Base-by-base conservation (phyloP, 1,140 invertebrate species). In the Drosophila orena region DNA sequence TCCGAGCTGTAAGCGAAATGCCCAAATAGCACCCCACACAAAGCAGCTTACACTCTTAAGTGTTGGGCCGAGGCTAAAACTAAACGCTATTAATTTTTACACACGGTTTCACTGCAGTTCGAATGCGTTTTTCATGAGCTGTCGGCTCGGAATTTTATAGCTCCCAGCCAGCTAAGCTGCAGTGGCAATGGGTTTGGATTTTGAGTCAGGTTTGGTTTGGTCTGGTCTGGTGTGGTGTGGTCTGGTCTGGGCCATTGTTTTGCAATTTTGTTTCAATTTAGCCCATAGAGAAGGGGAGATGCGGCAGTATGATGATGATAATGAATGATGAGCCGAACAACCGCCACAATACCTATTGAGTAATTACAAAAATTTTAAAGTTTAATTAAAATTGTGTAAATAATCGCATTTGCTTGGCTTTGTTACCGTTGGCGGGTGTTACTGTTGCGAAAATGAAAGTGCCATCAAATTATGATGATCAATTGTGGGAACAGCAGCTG, bases 371-470 rank as follows among this genome's bases (percentile, higher is more conserved):
- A 76, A 66, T 66, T 76, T 69, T 69, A 68, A 69, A 68, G 74
- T 77, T 77, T 77, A 77, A 77, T 77, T 77, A 77, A 77, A 68
- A 77, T 77, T 77, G 74, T 77, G 73, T 77, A 77, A 69, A 77
- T 77, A 77, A 77, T 77, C 61, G 72, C 37, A 77, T 70, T 76
- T 68, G 73, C 52, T 74, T 58, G 72, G 61, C 64, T 66, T 74
- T 75, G 72, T 58, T 75, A 58, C 24, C 38, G 40, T 46, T 22
- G 66, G 66, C 55, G 44, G 61, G 38, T 61, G 60, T 68, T 64
- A 17, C 37, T 52, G 20, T 57, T 66, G 53, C 73, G 55, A 77
- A 76, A 77, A 77, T 34, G 74, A 77, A 77, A 77, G 74, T 77
- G 74, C 47, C 53, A 69, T 77, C 47, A 64, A 70, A 71, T 44